Evolutionary conservation across 2,888 invertebrate species (phyloP), one percentile per base, ranked within the genome.

Genomic region (Microctonus hyperodae): DNA sequence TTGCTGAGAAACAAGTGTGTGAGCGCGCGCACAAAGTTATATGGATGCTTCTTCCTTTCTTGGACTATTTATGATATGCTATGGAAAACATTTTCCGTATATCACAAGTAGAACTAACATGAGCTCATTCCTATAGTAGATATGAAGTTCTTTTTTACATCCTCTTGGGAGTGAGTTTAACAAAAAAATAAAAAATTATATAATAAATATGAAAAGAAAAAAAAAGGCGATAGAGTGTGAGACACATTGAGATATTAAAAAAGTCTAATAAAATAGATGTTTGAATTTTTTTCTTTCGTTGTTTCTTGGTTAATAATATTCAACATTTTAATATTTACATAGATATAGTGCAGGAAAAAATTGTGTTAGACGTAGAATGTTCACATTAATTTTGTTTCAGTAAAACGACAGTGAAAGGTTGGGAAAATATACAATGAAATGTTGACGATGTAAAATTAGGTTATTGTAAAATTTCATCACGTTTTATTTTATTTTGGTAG

Each of bases 31-130:
- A 13, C n/a, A 40, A 35, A 33, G 13, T 28, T 57, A 31, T 63
- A 59, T 68, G 37, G 53, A 35, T 44, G 53, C 23, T 62, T 56
- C 69, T 69, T 69, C 70, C 69, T 69, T 69, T 64, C 69, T 70
- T 69, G 64, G 71, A 75, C 77, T 80, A 79, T 79, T 80, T 80
- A 80, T 77, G 78, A 78, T 74, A 74, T 74, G 72, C 76, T 73
- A 70, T 71, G 76, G 77, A 78, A 79, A 80, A 80, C 76, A 77
- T 80, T 79, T 78, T 74, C 74, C 78, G 78, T 79, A 78, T 78
- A 80, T 79, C 76, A 70, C 69, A 65, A 65, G 64, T 69, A 73
- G 73, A 79, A 80, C 76, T 76, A 76, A 72, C 74, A 68, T 73
- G 70, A 74, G 75, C 76, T 76, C 74, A 71, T 77, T 74, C 64